phyloP scores from a whole-genome alignment of 2,888 invertebrate genomes.

The Coenonympha arcania region DNA sequence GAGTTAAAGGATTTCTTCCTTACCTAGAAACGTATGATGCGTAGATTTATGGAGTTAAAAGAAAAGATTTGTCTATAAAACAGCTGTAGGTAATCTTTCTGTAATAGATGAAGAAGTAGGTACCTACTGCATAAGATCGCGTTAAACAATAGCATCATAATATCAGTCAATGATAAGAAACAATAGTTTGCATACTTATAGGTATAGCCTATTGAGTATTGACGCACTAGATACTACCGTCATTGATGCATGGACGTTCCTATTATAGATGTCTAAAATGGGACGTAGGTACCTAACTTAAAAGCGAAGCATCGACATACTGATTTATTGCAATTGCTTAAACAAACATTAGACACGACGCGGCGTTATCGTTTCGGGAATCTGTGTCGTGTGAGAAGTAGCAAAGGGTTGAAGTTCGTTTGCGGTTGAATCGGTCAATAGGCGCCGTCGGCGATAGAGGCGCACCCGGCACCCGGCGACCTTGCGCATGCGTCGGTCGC shows the following conservation, averaged over 20 bases:
- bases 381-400: constrained; percentile 37
- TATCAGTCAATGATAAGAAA: constrained; percentile 5
- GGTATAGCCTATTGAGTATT: constrained; percentile 36
- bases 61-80: too few species aligned
- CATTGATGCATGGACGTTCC: constrained; percentile 50
- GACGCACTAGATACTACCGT: constrained; percentile 52
- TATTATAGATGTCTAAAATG: constrained; percentile 45
- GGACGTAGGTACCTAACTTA: constrained; percentile 42
- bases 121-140: background rate
- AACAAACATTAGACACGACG: constrained; percentile 40
- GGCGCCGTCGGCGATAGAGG: constrained; percentile 55
- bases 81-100: too few species aligned
- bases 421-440: constrained; percentile 35
- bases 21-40: too few species aligned
- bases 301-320: constrained; percentile 43
- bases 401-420: constrained; percentile 42
- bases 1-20: too few species aligned
- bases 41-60: too few species aligned
- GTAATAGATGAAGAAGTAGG: too few species aligned
- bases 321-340: constrained; percentile 46
- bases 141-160: constrained; percentile 14
- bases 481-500: constrained; percentile 57
- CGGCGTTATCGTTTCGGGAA: constrained; percentile 34
- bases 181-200: constrained; percentile 19
- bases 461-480: constrained; percentile 66